Base-by-base conservation (phyloP, 2,888 invertebrate genomes). In the Amphipyra berbera region DNA sequence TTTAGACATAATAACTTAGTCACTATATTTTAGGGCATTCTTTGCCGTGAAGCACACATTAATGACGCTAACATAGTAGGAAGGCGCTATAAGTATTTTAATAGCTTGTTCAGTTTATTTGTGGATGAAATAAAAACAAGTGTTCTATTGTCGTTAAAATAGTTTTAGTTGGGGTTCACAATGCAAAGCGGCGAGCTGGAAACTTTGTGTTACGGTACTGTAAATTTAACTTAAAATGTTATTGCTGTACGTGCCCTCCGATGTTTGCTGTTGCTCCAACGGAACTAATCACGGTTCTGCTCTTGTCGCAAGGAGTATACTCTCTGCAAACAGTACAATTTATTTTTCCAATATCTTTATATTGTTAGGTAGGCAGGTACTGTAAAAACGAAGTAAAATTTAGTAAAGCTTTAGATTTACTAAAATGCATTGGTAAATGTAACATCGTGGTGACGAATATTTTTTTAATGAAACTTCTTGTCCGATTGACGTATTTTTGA, bases 91-190 rank as follows among this genome's bases (percentile, higher is more conserved):
- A 21, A 21, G 21, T 21, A 21, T 21, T 21, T 21, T 21, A 21
- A 21, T 21, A 21, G 21, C 21, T 14, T 13, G 7, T 48, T 37
- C 14, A 12, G 38, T 49, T 12, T 38, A 49, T 38, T 37, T 38
- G 37, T 12, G 38, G 14, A 40, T 21, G n/a, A 13, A 54, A 53
- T 70, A 61, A 62, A 68, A 73, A 55, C 60, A 14, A 55, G 30
- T 58, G 52, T 45, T 40, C 8, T 8, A 2, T n/a, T 30, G 53
- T 61, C 55, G 44, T 73, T 70, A 56, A 56, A 70, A 73, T 68
- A 54, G 69, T 73, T 68, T 30, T 12, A 68, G 61, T 41, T 49
- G 12, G 44, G 47, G 21, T 52, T 53, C 38, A 45, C 68, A 52
- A 45, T 40, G 14, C 41, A 61, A 15, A 67, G 48, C 13, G 46